Conservation (phyloP, 2,113 vertebrate species). For the Uropsilus gracilis region DNA sequence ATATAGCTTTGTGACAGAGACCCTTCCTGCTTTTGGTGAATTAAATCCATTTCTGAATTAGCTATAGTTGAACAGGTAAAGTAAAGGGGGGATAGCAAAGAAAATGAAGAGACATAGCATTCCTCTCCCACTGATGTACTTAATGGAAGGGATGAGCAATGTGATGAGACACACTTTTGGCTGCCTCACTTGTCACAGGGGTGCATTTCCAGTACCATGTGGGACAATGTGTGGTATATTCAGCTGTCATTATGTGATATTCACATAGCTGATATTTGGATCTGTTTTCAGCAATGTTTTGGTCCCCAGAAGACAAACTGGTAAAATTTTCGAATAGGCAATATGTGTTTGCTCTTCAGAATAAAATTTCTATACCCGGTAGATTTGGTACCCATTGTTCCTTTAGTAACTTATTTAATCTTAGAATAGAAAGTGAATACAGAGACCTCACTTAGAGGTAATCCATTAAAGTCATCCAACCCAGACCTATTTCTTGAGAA, state of each 20-base stretch:
- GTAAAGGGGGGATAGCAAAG: background rate
- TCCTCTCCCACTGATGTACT: background rate
- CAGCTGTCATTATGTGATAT: background rate
- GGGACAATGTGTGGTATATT: background rate
- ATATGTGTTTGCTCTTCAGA: conserved; percentile 14
- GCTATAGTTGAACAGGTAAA: background rate
- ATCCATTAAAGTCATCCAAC: conserved; percentile 35
- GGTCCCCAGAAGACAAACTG: background rate
- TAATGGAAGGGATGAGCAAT: background rate
- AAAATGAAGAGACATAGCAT: background rate
- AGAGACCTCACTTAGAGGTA: conserved; percentile 30
- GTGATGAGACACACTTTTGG: background rate
- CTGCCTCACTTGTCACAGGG: background rate
- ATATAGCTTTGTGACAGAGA: background rate
- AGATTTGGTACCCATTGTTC: background rate
- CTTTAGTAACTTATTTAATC: background rate
- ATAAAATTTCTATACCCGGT: background rate
- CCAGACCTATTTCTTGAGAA: background rate
- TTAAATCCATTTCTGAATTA: background rate
- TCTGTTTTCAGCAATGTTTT: conserved; percentile 9
- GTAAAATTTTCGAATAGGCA: background rate
- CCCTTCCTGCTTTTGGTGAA: background rate
- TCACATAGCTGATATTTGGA: background rate
- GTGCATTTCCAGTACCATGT: background rate
- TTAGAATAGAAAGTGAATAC: conserved; percentile 6